Percentiles rank a stretch among this genome's conserved stretches.
Evolutionary conservation across 2,888 invertebrate genomes (phyloP).

Genomic region (Osedax frankpressi): DNA sequence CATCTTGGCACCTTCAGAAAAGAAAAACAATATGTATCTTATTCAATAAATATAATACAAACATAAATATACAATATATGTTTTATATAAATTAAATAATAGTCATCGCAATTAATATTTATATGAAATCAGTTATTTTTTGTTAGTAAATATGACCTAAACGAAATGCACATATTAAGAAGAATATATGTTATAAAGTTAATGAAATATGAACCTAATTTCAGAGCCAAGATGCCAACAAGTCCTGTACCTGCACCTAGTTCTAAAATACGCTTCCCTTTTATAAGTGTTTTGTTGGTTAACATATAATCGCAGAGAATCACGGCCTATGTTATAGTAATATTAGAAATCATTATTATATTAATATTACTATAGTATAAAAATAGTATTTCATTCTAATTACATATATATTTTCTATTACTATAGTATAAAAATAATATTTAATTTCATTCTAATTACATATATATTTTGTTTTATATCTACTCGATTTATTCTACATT

Average conservation of each 20-base stretch:
- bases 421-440: not conserved
- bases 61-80: not conserved
- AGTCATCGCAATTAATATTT: not conserved
- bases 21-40: not conserved
- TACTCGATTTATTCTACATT: too few relatives aligned
- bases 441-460: too few relatives aligned
- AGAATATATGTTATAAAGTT: not conserved
- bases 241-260: conserved; percentile 44
- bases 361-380: too few relatives aligned
- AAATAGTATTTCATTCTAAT: too few relatives aligned
- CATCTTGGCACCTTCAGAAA: not conserved
- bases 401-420: too few relatives aligned
- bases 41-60: not conserved
- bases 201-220: not conserved
- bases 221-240: conserved; percentile 32
- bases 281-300: conserved; percentile 29
- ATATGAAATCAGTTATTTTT: conserved; percentile 6
- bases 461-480: too few relatives aligned
- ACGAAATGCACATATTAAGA: not conserved
- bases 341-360: too few relatives aligned
- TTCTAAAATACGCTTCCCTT: conserved; percentile 35
- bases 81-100: not conserved
- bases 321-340: conserved; percentile 42
- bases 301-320: conserved; percentile 37
- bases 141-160: not conserved